phyloP scores from a whole-genome alignment of 2,888 invertebrate genomes.

The Orthonevra nobilis region DNA sequence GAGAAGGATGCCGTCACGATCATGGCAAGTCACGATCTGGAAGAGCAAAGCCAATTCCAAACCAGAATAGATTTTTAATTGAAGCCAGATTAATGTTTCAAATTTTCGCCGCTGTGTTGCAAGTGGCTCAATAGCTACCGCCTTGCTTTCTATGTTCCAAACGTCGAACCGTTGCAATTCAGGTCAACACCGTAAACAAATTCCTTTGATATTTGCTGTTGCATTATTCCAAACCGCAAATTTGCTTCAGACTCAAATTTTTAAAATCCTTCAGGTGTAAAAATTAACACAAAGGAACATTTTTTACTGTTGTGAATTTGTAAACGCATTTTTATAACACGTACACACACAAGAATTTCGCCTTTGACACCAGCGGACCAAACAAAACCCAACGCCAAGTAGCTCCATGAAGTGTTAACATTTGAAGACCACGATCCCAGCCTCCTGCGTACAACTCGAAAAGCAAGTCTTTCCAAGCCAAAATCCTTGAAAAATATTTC shows the following conservation, averaged over 20 bases:
- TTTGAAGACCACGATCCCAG: constrained; percentile 41
- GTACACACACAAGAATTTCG: constrained; percentile 5
- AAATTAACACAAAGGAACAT: constrained; percentile 6
- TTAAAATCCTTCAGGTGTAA: background rate
- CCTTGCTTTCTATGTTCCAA: no score
- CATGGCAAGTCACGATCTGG: no score
- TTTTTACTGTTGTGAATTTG: no score
- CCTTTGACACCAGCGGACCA: constrained; percentile 43
- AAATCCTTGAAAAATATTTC: constrained; percentile 9
- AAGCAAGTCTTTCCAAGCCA: constrained; percentile 6
- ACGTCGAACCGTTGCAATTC: no score
- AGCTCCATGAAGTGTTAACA: constrained; percentile 56
- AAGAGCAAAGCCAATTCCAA: no score
- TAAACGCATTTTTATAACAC: no score
- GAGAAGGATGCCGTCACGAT: no score
- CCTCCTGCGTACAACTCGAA: constrained; percentile 15
- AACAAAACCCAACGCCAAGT: constrained; percentile 47
- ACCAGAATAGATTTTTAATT: no score
- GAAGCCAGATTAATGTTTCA: no score
- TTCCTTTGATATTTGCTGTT: constrained; percentile 24
- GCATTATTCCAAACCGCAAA: constrained; percentile 14
- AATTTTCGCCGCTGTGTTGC: no score
- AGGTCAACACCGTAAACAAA: no score
- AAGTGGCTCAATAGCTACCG: no score
- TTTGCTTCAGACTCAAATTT: background rate